Conservation (phyloP, 2,113 vertebrate species). For the Numida meleagris region DNA sequence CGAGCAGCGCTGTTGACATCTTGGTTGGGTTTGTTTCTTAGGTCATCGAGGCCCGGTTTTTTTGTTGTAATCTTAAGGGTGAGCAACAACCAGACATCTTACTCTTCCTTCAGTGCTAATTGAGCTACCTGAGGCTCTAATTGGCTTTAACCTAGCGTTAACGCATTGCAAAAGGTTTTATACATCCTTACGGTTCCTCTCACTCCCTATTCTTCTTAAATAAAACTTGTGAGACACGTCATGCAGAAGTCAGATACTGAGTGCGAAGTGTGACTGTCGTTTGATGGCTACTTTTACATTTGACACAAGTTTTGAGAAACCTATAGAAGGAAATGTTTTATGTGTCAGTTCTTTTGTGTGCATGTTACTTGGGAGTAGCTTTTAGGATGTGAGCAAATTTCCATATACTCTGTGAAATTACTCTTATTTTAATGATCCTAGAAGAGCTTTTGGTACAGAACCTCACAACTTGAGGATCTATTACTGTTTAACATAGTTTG, state of each 20-base stretch:
- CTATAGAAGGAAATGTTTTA: rapidly evolving
- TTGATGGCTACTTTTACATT: neutral
- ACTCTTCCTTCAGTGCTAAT: too few species aligned
- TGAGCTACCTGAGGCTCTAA: neutral
- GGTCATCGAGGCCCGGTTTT: neutral
- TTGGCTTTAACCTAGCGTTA: neutral
- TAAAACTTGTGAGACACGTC: neutral
- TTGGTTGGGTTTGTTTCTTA: neutral
- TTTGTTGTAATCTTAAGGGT: neutral
- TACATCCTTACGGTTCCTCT: rapidly evolving
- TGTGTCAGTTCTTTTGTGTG: neutral
- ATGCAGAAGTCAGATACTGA: neutral
- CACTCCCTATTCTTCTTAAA: neutral
- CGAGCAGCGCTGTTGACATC: neutral
- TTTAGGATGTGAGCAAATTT: neutral
- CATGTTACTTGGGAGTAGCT: neutral
- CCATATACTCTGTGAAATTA: neutral
- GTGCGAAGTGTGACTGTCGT: neutral
- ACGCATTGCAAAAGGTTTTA: neutral
- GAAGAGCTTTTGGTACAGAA: neutral
- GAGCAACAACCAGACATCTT: neutral
- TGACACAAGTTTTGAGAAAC: neutral
- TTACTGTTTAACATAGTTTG: neutral
- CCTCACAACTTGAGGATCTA: neutral
- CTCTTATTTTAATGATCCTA: neutral